A percentile compares a stretch with the other conserved stretches of the same genome.
phyloP scores from a whole-genome alignment of 2,797 vertebrate species.

The Lepilemur septentrionalis region DNA sequence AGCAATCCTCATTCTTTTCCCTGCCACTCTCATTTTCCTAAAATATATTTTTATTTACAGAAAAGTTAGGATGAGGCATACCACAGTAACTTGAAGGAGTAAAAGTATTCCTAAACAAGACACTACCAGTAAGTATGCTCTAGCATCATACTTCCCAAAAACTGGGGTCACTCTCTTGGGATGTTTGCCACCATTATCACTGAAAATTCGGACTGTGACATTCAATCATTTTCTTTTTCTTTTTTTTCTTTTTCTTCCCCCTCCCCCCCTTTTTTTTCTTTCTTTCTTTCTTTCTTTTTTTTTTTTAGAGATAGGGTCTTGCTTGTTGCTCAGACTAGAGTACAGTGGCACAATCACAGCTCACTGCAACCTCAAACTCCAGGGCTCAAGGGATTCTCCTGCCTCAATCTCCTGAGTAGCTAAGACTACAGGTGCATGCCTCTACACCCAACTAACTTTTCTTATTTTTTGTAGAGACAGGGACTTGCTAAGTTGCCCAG shows the following conservation, averaged over 20 bases:
- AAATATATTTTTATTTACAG: constrained; percentile 19
- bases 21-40: not conserved
- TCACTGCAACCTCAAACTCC: not conserved
- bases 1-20: not conserved
- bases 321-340: not conserved
- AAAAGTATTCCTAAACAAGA: not conserved
- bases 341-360: not conserved
- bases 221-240: not conserved
- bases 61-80: not conserved
- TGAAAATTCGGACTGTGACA: not conserved
- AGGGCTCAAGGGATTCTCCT: not conserved
- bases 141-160: not conserved
- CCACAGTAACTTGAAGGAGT: not conserved
- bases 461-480: not conserved
- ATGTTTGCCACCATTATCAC: not conserved
- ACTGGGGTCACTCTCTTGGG: not conserved
- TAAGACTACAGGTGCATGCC: not conserved
- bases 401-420: not conserved
- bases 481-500: not conserved
- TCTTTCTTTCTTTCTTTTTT: too few relatives aligned
- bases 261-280: not conserved
- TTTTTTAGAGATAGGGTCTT: not conserved
- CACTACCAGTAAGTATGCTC: not conserved
- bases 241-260: not conserved
- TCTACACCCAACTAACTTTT: not conserved